These are phyloP conservation scores for Conchocele bisecta DNA, from an alignment of 2,888 invertebrate genomes.

Conservation along the genomic window DNA sequence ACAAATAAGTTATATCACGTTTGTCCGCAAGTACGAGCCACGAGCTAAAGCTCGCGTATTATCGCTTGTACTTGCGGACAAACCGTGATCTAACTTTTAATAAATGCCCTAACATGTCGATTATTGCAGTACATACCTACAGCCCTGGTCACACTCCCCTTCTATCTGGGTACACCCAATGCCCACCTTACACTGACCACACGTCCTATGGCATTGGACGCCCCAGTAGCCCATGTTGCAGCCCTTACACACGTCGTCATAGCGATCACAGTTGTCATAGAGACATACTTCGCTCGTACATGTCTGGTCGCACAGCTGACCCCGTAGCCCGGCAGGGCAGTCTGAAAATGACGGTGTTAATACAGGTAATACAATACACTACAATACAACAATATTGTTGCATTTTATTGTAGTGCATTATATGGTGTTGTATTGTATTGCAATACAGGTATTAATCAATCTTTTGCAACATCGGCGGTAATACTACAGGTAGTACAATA, in stretches of 20 bases:
- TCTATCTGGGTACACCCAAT: constrained; percentile 25
- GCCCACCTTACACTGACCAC: constrained; percentile 27
- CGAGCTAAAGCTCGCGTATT: no score
- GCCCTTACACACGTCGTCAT: constrained; percentile 30
- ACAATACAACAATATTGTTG: neutral
- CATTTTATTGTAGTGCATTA: no score
- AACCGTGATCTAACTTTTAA: no score
- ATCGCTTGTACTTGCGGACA: no score
- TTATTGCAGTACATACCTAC: no score
- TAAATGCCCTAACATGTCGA: no score
- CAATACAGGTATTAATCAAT: no score
- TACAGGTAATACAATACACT: neutral
- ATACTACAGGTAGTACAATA: no score
- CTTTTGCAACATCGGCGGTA: no score
- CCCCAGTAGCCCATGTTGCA: constrained; percentile 36
- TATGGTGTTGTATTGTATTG: no score
- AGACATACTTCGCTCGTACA: constrained; percentile 42
- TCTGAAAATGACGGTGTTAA: neutral
- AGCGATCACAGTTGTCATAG: constrained; percentile 34
- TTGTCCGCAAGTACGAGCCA: no score
- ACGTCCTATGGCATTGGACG: constrained; percentile 16
- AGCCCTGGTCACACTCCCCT: constrained; percentile 29
- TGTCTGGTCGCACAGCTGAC: constrained; percentile 15
- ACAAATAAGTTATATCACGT: no score
- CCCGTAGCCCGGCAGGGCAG: constrained; percentile 19